Evolutionary conservation across 2,888 invertebrate genomes (phyloP), one percentile per base, ranked within the genome.

Genomic region (Trimorus sp.): DNA sequence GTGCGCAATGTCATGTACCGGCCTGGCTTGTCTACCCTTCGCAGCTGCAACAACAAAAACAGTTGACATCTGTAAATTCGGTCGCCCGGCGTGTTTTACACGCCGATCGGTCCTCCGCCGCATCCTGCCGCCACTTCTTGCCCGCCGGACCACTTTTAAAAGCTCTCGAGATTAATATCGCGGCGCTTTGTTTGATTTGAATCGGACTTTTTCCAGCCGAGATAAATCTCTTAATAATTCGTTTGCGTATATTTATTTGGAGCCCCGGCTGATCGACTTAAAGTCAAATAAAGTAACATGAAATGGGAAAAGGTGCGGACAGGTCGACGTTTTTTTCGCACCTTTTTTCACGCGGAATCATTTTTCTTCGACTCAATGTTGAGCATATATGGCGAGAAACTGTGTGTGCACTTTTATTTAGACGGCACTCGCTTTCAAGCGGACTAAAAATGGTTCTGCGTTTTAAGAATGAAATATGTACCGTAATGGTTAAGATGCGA

Each of bases 51-150:
- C 86, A 87, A 87, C 87, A 48, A 48, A 88, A 89, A 89, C 89
- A 88, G 87, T 89, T 88, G 89, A 89, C 89, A 89, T 89, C 88
- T 89, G 89, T 89, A 89, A 89, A 89, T 89, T 88, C 85, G 66
- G 66, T 56, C 66, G 74, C 59, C 51, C 40, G 77, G 79, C 68
- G 81, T 83, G 77, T 81, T 80, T 81, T 78, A 79, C 77, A 63
- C 70, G 40, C 63, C 51, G 73, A 63, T 65, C 48, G 59, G 63
- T 63, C 76, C 63, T 83, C 63, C 73, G 69, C 71, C 54, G 42
- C 16, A 16, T 38, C 54, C 60, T 56, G 56, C 49, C 49, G 56
- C 69, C 60, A 65, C 70, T 79, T 76, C 79, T 84, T 83, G 59
- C 66, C 71, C 74, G 77, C 62, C 65, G 42, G 7, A 49, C n/a